phyloP scores from a whole-genome alignment of 2,797 vertebrate genomes.

The Denticeps clupeoides region DNA sequence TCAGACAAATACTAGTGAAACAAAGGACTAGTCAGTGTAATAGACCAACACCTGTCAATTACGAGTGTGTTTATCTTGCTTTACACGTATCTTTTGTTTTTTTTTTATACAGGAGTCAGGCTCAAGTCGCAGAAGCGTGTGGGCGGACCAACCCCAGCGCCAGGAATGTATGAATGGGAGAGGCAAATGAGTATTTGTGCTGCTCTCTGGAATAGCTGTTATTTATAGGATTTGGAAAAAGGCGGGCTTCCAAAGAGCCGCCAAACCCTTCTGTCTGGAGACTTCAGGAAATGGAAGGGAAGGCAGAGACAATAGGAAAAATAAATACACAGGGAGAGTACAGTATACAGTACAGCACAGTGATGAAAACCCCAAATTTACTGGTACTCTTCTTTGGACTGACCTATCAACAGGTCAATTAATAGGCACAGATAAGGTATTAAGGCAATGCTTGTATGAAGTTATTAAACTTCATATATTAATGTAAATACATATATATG shows the following conservation, averaged over 20 bases:
- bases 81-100: constrained; percentile 28
- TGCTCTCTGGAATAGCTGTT: constrained; percentile 41
- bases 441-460: too few species aligned
- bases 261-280: constrained; percentile 33
- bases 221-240: constrained; percentile 53
- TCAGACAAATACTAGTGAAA: too few species aligned
- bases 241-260: constrained; percentile 35
- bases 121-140: constrained; percentile 25
- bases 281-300: constrained; percentile 26
- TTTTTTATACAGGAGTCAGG: constrained; percentile 43
- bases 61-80: constrained; percentile 10
- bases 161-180: constrained; percentile 48
- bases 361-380: neutral
- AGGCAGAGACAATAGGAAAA: constrained; percentile 15
- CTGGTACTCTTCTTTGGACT: too few species aligned
- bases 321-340: constrained; percentile 14
- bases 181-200: constrained; percentile 37
- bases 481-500: too few species aligned
- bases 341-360: neutral
- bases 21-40: too few species aligned
- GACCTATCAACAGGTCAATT: too few species aligned
- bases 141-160: constrained; percentile 37
- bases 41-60: too few species aligned
- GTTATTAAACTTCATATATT: too few species aligned
- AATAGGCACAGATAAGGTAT: too few species aligned